These are phyloP conservation scores for Actinemys pallida DNA, from an alignment of 2,113 vertebrate species.

Conservation along the genomic window DNA sequence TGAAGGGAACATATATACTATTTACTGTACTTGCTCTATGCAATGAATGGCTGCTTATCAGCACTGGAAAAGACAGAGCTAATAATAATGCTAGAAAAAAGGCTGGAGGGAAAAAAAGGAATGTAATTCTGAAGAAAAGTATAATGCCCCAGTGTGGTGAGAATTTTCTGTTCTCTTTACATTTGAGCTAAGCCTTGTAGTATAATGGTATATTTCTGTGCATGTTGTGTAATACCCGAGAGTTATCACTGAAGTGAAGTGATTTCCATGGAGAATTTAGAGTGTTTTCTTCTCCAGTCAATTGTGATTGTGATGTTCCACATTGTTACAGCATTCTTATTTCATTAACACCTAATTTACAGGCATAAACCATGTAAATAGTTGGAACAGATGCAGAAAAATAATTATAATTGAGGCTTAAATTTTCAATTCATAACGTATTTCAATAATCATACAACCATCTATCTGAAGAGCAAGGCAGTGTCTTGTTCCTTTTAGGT, in stretches of 20 bases:
- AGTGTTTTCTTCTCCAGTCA: constrained; percentile 60
- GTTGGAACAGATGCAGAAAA: constrained; percentile 74
- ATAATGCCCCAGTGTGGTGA: not conserved
- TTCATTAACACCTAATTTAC: constrained; percentile 80
- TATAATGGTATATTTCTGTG: constrained; percentile 15
- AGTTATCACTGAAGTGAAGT: constrained; percentile 16
- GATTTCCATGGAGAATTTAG: constrained; percentile 57
- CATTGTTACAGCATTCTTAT: constrained; percentile 74
- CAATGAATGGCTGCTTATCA: not conserved
- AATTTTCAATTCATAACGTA: constrained; percentile 70
- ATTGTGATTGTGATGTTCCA: constrained; percentile 71
- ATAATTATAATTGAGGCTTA: constrained; percentile 75
- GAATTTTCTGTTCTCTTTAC: not conserved
- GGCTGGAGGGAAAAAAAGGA: not conserved
- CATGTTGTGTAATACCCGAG: not conserved
- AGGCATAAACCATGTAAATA: constrained; percentile 73
- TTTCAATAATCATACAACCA: constrained; percentile 63
- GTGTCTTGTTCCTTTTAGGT: not conserved
- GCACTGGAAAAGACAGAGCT: not conserved
- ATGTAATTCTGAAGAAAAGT: not conserved
- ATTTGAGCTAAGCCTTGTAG: not conserved
- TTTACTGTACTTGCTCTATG: not conserved
- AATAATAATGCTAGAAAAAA: not conserved
- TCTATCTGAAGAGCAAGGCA: constrained; percentile 44
- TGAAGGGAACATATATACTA: not conserved